Percentiles rank a stretch among this genome's conserved stretches.
Conservation (phyloP, 2,888 invertebrate genomes). For the Sphaerolaimus hirsutus region DNA sequence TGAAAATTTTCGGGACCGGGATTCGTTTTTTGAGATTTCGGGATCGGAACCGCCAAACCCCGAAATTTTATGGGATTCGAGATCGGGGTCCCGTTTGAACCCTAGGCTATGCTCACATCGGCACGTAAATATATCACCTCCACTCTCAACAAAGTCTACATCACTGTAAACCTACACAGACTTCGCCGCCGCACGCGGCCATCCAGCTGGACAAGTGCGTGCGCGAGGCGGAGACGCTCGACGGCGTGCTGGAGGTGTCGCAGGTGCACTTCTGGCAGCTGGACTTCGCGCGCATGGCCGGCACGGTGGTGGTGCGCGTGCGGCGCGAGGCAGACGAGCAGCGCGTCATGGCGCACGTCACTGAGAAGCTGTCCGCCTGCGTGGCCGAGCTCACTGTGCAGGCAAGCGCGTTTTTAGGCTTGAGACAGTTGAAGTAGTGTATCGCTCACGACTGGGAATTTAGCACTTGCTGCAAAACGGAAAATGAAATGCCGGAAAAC, state of each 20-base stretch:
- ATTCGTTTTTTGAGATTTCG: too few relatives aligned
- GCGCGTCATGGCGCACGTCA: constrained; percentile 37
- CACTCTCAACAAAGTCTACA: too few relatives aligned
- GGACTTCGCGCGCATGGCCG: constrained; percentile 34
- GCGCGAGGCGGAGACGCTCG: constrained; percentile 37
- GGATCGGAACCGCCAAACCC: too few relatives aligned
- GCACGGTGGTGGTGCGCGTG: constrained; percentile 37
- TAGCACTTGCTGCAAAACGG: background rate
- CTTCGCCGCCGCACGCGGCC: constrained; percentile 37
- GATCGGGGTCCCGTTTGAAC: too few relatives aligned
- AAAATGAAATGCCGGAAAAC: too few relatives aligned
- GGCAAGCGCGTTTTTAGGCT: constrained; percentile 32
- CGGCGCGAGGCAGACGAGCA: constrained; percentile 40
- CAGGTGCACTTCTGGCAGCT: constrained; percentile 42
- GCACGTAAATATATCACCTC: too few relatives aligned
- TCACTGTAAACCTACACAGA: too few relatives aligned
- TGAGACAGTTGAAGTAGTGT: background rate
- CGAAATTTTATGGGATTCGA: too few relatives aligned
- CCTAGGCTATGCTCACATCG: too few relatives aligned
- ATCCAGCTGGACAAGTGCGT: constrained; percentile 38
- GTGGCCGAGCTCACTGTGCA: constrained; percentile 37
- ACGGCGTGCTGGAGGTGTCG: constrained; percentile 40
- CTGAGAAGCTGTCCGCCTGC: constrained; percentile 35
- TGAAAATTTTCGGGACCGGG: too few relatives aligned
- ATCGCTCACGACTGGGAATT: background rate